phyloP scores from a whole-genome alignment of 1,140 invertebrate genomes.

The Nasonia giraulti region DNA sequence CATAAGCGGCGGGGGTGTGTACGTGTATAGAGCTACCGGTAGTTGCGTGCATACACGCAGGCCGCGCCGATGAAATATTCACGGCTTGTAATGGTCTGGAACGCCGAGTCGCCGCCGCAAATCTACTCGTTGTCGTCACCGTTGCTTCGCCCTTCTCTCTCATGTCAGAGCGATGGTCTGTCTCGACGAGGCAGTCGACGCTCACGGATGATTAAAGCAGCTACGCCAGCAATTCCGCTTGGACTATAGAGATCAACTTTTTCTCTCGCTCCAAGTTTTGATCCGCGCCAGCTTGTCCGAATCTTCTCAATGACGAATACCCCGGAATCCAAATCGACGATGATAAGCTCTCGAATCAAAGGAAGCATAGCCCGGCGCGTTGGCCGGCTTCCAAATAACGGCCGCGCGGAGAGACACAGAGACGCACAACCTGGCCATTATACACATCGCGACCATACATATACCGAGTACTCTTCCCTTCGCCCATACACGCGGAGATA shows the following conservation, averaged over 20 bases:
- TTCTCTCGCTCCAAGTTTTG: too few relatives aligned
- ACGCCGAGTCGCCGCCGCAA: conserved; percentile 54
- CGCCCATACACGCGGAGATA: conserved; percentile 37
- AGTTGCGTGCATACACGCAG: neutral
- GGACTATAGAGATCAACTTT: neutral
- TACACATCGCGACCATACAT: conserved; percentile 56
- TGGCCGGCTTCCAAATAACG: conserved; percentile 60
- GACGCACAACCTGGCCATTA: too few relatives aligned
- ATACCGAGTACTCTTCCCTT: conserved; percentile 49
- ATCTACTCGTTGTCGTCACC: conserved; percentile 52
- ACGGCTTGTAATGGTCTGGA: conserved; percentile 61
- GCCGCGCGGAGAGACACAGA: neutral
- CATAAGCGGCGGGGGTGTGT: neutral
- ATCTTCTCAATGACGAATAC: too few relatives aligned
- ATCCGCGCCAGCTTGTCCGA: too few relatives aligned
- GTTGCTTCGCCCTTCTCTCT: neutral
- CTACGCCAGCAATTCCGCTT: neutral
- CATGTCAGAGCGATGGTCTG: neutral
- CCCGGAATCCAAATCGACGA: neutral
- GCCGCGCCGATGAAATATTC: conserved; percentile 59
- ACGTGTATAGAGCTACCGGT: neutral
- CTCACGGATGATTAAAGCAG: neutral
- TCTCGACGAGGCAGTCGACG: neutral
- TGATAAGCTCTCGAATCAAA: neutral
- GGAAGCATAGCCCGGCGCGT: conserved; percentile 21